Base-by-base conservation (phyloP, 2,113 vertebrate species). In the Tenebrosternarchus preto region DNA sequence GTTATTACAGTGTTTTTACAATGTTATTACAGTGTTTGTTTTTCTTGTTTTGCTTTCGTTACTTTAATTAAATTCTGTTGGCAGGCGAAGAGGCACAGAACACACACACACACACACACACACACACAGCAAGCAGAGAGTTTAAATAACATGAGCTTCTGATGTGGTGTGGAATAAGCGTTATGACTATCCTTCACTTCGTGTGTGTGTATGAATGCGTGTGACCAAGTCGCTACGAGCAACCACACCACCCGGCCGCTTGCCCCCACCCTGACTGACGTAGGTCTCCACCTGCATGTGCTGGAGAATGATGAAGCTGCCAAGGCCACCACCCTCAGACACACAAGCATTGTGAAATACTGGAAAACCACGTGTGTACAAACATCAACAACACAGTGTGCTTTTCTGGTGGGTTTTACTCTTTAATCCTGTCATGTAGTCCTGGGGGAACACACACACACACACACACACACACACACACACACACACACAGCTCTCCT, bases 291-390 rank as follows among this genome's bases (percentile, higher is more conserved):
- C n/a, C n/a, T n/a, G n/a, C n/a, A n/a, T n/a, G n/a, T n/a, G n/a
- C n/a, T n/a, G n/a, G n/a, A n/a, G n/a, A n/a, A n/a, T n/a, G n/a
- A n/a, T n/a, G n/a, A n/a, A n/a, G n/a, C n/a, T n/a, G n/a, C n/a
- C n/a, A n/a, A n/a, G n/a, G n/a, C n/a, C n/a, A n/a, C n/a, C n/a
- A n/a, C n/a, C n/a, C n/a, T n/a, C n/a, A n/a, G n/a, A n/a, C n/a
- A n/a, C n/a, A n/a, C n/a, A n/a, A n/a, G n/a, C n/a, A n/a, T n/a
- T n/a, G n/a, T 39, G n/a, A 91, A 83, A 89, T 87, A 86, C 82
- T 85, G 81, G 84, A 81, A 87, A 88, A 88, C 87, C 85, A 33
- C 36, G 50, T 1, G 72, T 60, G 55, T 60, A 25, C 8, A 17
- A 61, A 77, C 68, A 69, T 64, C 8, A 67, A 59, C 22, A 19